A percentile compares a stretch with the other conserved stretches of the same genome.
phyloP scores from a whole-genome alignment of 2,888 invertebrate species.

The Nomada lathburiana region DNA sequence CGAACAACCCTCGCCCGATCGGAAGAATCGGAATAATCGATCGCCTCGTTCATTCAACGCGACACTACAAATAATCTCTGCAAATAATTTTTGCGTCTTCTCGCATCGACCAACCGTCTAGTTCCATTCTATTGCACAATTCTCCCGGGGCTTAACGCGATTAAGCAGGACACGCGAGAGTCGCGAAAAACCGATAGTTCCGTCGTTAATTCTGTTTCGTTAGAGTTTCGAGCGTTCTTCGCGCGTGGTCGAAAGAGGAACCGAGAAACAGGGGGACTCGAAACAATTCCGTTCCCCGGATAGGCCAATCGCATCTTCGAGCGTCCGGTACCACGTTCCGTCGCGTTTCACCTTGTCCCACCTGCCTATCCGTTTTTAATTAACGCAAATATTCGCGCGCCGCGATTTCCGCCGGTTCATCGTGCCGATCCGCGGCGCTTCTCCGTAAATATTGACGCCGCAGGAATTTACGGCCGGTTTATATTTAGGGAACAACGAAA shows the following conservation, averaged over 20 bases:
- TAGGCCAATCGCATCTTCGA: conserved; percentile 49
- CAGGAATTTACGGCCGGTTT: neutral
- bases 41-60: too few species aligned
- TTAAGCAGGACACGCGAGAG: conserved; percentile 40
- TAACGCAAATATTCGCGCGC: conserved; percentile 28
- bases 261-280: neutral
- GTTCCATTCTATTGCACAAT: too few species aligned
- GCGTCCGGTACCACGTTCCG: conserved; percentile 9
- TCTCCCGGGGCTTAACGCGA: neutral
- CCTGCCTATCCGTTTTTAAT: conserved; percentile 13
- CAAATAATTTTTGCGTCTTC: too few species aligned
- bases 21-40: too few species aligned
- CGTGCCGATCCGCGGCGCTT: neutral
- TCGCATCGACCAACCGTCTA: too few species aligned
- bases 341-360: conserved; percentile 19
- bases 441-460: conserved; percentile 18
- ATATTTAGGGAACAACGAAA: neutral
- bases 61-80: too few species aligned
- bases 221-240: conserved; percentile 27
- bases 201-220: conserved; percentile 52
- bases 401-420: conserved; percentile 12
- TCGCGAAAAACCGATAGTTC: conserved; percentile 51
- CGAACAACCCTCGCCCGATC: too few species aligned
- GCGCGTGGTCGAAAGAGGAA: neutral
- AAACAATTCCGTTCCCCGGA: conserved; percentile 48